Conservation (phyloP, 2,113 vertebrate genomes). For the Prolemur simus region DNA sequence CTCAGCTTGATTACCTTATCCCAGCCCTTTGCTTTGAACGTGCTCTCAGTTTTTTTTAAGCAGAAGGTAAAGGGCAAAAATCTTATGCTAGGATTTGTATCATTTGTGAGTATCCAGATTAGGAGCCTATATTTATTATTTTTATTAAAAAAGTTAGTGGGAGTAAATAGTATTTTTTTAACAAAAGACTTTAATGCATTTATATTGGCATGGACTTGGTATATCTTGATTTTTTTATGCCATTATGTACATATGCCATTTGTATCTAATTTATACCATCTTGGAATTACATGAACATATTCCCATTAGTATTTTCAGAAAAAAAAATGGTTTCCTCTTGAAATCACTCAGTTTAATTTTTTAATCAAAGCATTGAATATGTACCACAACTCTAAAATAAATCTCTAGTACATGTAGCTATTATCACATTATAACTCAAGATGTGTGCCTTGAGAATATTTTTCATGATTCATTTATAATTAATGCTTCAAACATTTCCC, state of each 20-base stretch:
- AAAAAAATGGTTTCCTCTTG: not conserved
- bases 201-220: not conserved
- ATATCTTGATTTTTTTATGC: not conserved
- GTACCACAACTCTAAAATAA: conserved; percentile 53
- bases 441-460: conserved; percentile 63
- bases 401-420: conserved; percentile 56
- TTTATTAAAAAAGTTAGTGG: not conserved
- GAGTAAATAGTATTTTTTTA: not conserved
- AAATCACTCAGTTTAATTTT: conserved; percentile 55
- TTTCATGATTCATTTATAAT: conserved; percentile 72
- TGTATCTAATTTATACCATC: conserved; percentile 15
- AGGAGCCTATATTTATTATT: not conserved
- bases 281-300: conserved; percentile 11
- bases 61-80: not conserved
- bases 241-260: not conserved
- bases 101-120: not conserved
- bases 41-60: not conserved
- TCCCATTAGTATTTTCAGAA: conserved; percentile 4
- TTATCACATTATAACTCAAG: conserved; percentile 59
- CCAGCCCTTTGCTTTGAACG: not conserved
- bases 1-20: not conserved
- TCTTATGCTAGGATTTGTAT: not conserved
- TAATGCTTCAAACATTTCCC: conserved; percentile 61
- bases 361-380: conserved; percentile 51
- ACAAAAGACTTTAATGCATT: not conserved